Base-by-base conservation (phyloP, 2,888 invertebrate genomes). In the Aleiodes alternator region DNA sequence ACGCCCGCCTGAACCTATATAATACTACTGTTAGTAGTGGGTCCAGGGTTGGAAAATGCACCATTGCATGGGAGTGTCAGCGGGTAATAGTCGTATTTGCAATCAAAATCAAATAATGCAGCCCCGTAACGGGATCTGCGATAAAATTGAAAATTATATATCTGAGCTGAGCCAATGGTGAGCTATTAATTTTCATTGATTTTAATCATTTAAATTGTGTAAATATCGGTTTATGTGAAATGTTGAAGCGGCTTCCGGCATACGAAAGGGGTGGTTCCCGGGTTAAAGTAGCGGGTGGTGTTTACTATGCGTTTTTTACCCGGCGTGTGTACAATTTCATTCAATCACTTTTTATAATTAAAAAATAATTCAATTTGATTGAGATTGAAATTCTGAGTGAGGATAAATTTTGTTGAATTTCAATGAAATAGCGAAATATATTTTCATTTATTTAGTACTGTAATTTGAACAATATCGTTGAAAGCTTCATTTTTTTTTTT, bases 151-250 rank as follows among this genome's bases (percentile, higher is more conserved):
- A 85, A 90, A 90, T 85, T 93, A 93, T 89, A 91, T 94, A 86
- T 92, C 93, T 75, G 94, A 94, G 87, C 90, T 94, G 76, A 93
- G 94, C 90, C 93, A 93, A 92, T 94, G 94, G 94, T 92, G 91
- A 90, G 92, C 87, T 66, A 79, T 31, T 72, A 14, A 79, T 73
- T 75, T 34, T 55, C 55, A 48, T 56, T 68, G 11, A 12, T 14
- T 31, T 34, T 23, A 8, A 53, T 64, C 31, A 73, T 78, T 68
- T 51, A 69, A 53, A 23, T 51, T 4, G 14, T 53, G 16, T 14
- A 9, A 31, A 14, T 68, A 29, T 29, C 11, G 14, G n/a, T n/a
- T 38, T 68, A 8, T 34, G 31, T 50, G 43, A 43, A 43, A 12
- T 31, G 23, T n/a, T n/a, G 14, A 68, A 75, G 76, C 77, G 59